Evolutionary conservation across 2,797 vertebrate genomes (phyloP).

Genomic region (Coregonus sp.): DNA sequence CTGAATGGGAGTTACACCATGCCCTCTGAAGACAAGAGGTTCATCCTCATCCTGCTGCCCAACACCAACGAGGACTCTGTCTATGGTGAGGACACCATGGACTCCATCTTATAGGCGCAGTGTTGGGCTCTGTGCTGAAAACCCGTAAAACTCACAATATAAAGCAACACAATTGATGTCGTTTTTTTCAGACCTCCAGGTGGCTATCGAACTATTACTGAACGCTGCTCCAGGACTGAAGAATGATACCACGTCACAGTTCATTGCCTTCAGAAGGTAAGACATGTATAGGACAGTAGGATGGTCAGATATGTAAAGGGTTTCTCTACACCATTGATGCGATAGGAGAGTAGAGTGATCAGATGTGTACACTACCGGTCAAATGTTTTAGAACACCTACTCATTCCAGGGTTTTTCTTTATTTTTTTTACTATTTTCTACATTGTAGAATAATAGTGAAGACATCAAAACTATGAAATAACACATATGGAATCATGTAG

Average conservation of each 20-base stretch:
- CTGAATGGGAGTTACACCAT: constrained; percentile 33
- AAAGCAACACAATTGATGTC: neutral
- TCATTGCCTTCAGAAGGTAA: constrained; percentile 86
- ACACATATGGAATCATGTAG: no score
- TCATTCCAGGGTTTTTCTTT: no score
- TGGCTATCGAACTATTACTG: constrained; percentile 71
- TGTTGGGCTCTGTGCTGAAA: neutral
- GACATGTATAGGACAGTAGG: neutral
- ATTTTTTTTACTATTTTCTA: no score
- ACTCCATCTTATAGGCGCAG: neutral
- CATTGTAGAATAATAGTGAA: no score
- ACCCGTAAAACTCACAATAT: neutral
- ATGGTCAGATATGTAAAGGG: neutral
- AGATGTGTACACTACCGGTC: no score
- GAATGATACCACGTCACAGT: constrained; percentile 75
- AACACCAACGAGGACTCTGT: neutral
- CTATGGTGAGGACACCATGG: constrained; percentile 19
- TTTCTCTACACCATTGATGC: no score
- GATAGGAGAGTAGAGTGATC: no score
- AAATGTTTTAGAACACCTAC: no score
- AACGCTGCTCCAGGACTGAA: constrained; percentile 71
- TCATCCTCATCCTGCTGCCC: constrained; percentile 77
- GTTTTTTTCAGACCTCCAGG: constrained; percentile 67
- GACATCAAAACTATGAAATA: no score
- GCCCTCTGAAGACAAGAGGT: constrained; percentile 73